Conservation (phyloP, 2,888 invertebrate genomes). For the Campaea margaritaria region DNA sequence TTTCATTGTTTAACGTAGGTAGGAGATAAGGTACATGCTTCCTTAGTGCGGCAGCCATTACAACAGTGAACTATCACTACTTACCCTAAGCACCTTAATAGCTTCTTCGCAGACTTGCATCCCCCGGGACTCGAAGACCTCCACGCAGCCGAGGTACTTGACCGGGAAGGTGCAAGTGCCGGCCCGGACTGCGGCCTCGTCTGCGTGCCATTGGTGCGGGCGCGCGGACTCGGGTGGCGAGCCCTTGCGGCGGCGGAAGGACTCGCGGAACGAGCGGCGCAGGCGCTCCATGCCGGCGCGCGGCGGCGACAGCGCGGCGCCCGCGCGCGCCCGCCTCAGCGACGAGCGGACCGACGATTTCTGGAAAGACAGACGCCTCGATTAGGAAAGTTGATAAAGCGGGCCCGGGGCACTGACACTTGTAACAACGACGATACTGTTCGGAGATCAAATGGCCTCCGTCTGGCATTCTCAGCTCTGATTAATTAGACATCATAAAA, state of each 20-base stretch:
- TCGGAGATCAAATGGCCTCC: background rate
- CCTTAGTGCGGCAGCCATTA: slow-evolving; percentile 27
- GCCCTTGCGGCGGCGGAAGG: slow-evolving; percentile 96
- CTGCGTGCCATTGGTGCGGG: slow-evolving; percentile 99
- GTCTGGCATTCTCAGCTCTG: background rate
- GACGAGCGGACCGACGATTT: slow-evolving; percentile 81
- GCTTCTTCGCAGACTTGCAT: slow-evolving; percentile 99
- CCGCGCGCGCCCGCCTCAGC: slow-evolving; percentile 78
- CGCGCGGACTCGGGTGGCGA: slow-evolving; percentile 95
- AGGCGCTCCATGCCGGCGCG: slow-evolving; percentile 93
- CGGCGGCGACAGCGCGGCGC: slow-evolving; percentile 79
- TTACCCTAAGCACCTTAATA: slow-evolving; percentile 97
- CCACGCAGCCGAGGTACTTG: slow-evolving; percentile 99
- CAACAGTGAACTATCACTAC: slow-evolving; percentile 52
- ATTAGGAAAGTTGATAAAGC: slow-evolving; percentile 18
- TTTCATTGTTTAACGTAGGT: background rate
- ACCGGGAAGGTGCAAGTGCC: slow-evolving; percentile 99
- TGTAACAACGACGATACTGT: background rate
- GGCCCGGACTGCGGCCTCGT: slow-evolving; percentile 97
- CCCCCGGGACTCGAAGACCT: slow-evolving; percentile 99
- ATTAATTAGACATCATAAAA: background rate
- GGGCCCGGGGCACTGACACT: background rate
- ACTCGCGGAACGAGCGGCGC: slow-evolving; percentile 95
- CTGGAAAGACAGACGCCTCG: slow-evolving; percentile 54
- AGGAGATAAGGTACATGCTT: slow-evolving; percentile 2